Percentiles rank a stretch among this genome's conserved stretches.
These are phyloP conservation scores for Pseudeuparius sepicola DNA, from an alignment of 2,888 invertebrate genomes.

Conservation along the genomic window DNA sequence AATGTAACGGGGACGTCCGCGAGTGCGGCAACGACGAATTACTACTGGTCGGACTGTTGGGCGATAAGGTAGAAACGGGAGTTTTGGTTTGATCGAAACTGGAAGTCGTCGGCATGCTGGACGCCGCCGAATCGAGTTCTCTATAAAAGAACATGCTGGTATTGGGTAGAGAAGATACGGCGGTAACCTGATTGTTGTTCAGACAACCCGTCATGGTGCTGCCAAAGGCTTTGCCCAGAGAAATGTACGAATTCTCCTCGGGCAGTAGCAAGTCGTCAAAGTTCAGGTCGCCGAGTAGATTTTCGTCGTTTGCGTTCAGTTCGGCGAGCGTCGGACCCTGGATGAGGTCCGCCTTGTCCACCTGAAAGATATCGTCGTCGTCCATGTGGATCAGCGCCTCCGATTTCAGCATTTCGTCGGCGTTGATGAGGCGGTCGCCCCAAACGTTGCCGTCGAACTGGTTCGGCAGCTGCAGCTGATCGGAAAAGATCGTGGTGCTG, in stretches of 20 bases:
- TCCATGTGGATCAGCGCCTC: conserved; percentile 66
- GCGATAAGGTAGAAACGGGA: conserved; percentile 48
- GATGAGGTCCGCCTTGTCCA: conserved; percentile 77
- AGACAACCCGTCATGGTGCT: too few relatives aligned
- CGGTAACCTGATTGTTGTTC: too few relatives aligned
- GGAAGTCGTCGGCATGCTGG: too few relatives aligned
- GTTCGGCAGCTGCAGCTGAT: too few relatives aligned
- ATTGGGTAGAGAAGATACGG: too few relatives aligned
- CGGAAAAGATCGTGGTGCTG: conserved; percentile 28
- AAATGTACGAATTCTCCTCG: conserved; percentile 50
- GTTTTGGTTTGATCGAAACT: too few relatives aligned
- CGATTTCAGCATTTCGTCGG: conserved; percentile 36
- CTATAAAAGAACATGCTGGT: too few relatives aligned
- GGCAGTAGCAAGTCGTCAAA: conserved; percentile 75
- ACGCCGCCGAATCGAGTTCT: too few relatives aligned
- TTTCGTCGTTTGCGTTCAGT: conserved; percentile 76
- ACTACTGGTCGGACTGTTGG: conserved; percentile 58
- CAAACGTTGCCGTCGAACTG: conserved; percentile 41
- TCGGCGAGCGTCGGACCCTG: conserved; percentile 76
- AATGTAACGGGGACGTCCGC: conserved; percentile 40
- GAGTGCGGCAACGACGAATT: conserved; percentile 44
- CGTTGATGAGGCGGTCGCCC: conserved; percentile 36
- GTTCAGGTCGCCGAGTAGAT: conserved; percentile 71
- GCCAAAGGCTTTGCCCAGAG: too few relatives aligned
- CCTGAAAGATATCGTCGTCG: conserved; percentile 82